Conservation (phyloP, 2,113 vertebrate genomes). For the Paedocypris sp. region DNA sequence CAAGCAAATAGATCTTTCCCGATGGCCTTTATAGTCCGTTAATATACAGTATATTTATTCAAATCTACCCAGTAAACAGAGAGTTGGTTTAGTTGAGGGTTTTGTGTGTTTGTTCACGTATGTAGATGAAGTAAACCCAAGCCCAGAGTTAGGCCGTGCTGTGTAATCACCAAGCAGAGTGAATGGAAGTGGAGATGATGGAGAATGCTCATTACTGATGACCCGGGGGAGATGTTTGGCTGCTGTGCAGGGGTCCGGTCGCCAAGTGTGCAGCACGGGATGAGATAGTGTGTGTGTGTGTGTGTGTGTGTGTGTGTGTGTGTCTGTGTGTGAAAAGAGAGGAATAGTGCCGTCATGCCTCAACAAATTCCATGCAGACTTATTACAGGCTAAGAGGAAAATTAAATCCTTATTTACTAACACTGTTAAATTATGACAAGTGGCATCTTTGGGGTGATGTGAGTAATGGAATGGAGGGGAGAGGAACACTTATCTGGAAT, state of each 20-base stretch:
- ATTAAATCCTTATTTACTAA: slow-evolving; percentile 16
- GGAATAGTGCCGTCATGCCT: background rate
- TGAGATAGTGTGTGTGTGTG: slow-evolving; percentile 14
- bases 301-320: background rate
- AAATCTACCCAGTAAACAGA: too few relatives aligned
- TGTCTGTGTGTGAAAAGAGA: background rate
- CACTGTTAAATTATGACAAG: slow-evolving; percentile 7
- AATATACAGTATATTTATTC: too few relatives aligned
- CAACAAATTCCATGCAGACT: slow-evolving; percentile 13
- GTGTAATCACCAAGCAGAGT: slow-evolving; percentile 31
- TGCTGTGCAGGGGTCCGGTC: slow-evolving; percentile 36
- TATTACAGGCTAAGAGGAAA: slow-evolving; percentile 17
- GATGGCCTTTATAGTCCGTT: too few relatives aligned
- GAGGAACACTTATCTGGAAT: background rate
- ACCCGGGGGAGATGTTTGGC: slow-evolving; percentile 53
- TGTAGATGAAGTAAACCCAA: background rate
- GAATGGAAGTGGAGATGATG: slow-evolving; percentile 36
- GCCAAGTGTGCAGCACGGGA: slow-evolving; percentile 40
- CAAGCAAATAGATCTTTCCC: too few relatives aligned
- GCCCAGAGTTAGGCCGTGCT: slow-evolving; percentile 25
- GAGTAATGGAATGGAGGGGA: background rate
- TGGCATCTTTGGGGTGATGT: background rate
- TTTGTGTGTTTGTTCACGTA: background rate
- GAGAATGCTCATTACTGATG: slow-evolving; percentile 47
- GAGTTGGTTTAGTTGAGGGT: too few relatives aligned